Base-by-base conservation (phyloP, 2,888 invertebrate genomes). In the Yponomeuta malinellus region DNA sequence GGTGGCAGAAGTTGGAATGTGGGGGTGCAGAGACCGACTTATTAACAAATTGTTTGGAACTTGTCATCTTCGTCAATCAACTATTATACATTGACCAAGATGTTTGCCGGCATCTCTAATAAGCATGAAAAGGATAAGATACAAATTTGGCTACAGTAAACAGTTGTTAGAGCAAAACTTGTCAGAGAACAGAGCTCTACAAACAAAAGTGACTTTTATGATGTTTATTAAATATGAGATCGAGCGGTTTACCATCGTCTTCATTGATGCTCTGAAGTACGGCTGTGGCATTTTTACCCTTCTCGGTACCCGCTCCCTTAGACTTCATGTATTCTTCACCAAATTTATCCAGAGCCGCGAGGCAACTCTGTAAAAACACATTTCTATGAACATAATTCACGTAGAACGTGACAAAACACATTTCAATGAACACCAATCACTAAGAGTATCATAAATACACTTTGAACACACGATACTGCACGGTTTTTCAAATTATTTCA, bases 221-320 rank as follows among this genome's bases (percentile, higher is more conserved):
- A 59, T 59, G 15, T 59, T 12, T 59, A 4, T n/a, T n/a, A n/a
- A n/a, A n/a, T 4, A 59, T 59, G 48, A 43, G 48, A 69, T 76
- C 31, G 8, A 65, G 29, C 31, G 33, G 8, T 29, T 65, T 81
- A 88, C 91, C 86, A 75, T 88, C 90, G 71, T 88, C 88, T 75
- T 91, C 91, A 71, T 85, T 77, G 71, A 92, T 91, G 75, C 88
- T 88, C 75, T 90, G 86, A 72, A 91, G 87, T 33, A 80, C 82
- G 68, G 83, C 83, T 77, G 79, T 73, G 70, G 71, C 77, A 73
- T 78, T 83, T 79, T 85, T 89, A 65, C 87, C 85, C 74, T 84
- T 88, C n/a, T 77, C 77, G 4, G 74, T 71, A 86, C 88, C 72
- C 84, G 85, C 76, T 78, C 74, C 73, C 37, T 82, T 83, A n/a